Conservation (phyloP, 1,140 invertebrate species). For the Plectrocnemia conspersa region DNA sequence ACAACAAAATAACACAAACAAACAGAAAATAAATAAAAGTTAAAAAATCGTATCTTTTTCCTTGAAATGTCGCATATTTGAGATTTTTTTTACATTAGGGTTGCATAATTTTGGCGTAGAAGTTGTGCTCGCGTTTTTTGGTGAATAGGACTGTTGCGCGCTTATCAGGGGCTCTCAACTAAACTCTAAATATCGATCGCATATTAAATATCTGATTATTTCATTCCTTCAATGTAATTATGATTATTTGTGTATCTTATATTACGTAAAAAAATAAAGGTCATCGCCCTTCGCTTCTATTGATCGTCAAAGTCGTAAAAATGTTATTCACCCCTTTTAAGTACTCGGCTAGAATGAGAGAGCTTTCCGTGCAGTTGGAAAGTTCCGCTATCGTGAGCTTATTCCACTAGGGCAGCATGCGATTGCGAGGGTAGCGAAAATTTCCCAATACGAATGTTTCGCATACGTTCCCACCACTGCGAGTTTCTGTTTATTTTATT, state of each 20-base stretch:
- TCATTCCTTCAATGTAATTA: no score
- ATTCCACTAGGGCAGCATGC: constrained; percentile 38
- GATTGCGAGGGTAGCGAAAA: background rate
- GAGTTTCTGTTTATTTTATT: no score
- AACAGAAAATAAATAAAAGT: constrained; percentile 16
- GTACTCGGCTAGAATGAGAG: constrained; percentile 35
- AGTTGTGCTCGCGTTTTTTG: background rate
- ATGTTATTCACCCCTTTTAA: no score
- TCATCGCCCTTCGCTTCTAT: no score
- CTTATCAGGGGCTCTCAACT: no score
- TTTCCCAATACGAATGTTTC: no score
- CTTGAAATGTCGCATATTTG: constrained; percentile 37
- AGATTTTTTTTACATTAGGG: constrained; percentile 36
- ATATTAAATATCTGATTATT: no score
- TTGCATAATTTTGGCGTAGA: constrained; percentile 4
- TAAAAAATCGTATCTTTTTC: constrained; percentile 21
- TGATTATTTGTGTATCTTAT: background rate
- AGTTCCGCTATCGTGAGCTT: constrained; percentile 35
- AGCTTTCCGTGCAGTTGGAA: constrained; percentile 25
- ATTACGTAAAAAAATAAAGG: background rate
- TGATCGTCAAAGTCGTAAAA: no score
- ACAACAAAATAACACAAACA: background rate
- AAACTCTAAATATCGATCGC: no score
- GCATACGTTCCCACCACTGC: no score
- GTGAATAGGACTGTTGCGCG: background rate